Base-by-base conservation (phyloP, 2,797 vertebrate genomes). In the Glossophaga mutica region DNA sequence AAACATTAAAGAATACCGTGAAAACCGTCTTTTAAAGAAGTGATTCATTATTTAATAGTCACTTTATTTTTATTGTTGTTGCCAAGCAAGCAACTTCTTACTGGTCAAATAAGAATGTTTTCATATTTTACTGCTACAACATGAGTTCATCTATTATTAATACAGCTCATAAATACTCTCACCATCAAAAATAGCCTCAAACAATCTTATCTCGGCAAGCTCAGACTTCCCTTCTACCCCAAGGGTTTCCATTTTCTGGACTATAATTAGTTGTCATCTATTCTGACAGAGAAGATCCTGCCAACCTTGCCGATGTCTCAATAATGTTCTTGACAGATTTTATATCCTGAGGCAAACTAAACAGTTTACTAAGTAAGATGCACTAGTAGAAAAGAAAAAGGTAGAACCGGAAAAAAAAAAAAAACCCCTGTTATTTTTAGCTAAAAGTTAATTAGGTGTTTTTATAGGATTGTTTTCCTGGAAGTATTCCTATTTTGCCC, bases 121-220 rank as follows among this genome's bases (percentile, higher is more conserved):
- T 96, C 89, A 98, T 98, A 98, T 91, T 98, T 90, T 88, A 97
- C 79, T 95, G 79, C 73, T 97, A 95, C 95, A 97, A 81, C 95
- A 87, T 88, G 92, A 87, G 11, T 90, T 98, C 88, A 98, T 98
- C 96, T 97, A 98, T 98, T 98, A 98, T 98, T 98, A 98, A 98
- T 96, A 70, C 52, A 95, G 65, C 96, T 98, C 98, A 98, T 98
- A 98, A 98, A 98, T 98, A 98, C 96, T 87, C 90, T 94, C 91
- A 81, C 90, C 94, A 97, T 96, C 96, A 92, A 98, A 98, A 98
- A 98, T 92, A 98, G 97, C 97, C 98, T 98, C 92, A 98, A 98
- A 98, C 96, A 98, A 96, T 96, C 97, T 94, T 97, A 93, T 81
- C 94, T 97, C 86, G 93, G 65, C 78, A 97, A 78, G 95, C 95